These are phyloP conservation scores for Pseudopodoces humilis DNA, from an alignment of 2,113 vertebrate species.

Conservation along the genomic window DNA sequence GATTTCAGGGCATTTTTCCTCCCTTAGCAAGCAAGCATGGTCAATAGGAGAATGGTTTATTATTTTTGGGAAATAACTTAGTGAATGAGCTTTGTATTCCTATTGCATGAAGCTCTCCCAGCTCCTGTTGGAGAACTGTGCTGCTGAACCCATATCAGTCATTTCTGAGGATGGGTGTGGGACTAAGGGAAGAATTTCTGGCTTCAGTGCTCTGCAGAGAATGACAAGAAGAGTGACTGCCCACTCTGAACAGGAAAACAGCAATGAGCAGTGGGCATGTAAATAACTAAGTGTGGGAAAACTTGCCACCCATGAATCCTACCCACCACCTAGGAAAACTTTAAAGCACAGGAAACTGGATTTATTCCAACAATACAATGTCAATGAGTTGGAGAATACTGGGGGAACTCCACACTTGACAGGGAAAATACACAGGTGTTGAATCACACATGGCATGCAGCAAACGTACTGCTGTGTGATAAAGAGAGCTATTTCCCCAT, in stretches of 20 bases:
- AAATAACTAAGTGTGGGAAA: background rate
- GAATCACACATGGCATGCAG: background rate
- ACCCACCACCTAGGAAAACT: background rate
- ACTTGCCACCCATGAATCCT: background rate
- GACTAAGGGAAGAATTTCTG: background rate
- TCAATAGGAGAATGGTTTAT: background rate
- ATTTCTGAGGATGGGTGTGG: background rate
- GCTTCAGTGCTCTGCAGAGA: background rate
- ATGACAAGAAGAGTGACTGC: background rate
- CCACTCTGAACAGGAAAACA: background rate
- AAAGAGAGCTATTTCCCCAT: background rate
- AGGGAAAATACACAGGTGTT: background rate
- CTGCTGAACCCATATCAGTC: background rate
- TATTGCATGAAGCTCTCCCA: background rate
- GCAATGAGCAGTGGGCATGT: background rate
- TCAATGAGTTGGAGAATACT: background rate
- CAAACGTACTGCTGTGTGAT: background rate
- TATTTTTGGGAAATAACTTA: background rate
- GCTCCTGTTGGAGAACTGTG: rapidly evolving
- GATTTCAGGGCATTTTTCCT: background rate
- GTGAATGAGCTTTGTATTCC: background rate
- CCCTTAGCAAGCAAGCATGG: background rate
- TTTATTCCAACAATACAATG: background rate
- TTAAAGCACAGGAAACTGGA: background rate
- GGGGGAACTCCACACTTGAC: background rate